Evolutionary conservation across 2,113 vertebrate genomes (phyloP).

Genomic region (Pyxicephalus adspersus): DNA sequence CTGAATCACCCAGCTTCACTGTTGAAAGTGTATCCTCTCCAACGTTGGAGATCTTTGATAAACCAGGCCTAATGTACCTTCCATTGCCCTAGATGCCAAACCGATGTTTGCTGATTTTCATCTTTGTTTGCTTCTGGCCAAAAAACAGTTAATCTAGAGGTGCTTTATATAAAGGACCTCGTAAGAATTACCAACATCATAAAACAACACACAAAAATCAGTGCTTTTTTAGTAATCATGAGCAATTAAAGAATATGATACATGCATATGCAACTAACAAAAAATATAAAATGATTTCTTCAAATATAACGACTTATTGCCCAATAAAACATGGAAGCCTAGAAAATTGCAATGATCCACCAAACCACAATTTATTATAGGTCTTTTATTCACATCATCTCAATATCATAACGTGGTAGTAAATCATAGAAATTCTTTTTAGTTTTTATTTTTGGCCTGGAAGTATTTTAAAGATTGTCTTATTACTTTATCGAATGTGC

Average conservation of each 20-base stretch:
- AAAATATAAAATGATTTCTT: neutral
- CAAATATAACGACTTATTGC: neutral
- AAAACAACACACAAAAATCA: no score
- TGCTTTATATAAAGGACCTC: no score
- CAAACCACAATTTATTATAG: slow-evolving; percentile 2
- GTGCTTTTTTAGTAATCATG: no score
- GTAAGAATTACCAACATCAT: no score
- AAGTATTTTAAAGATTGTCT: slow-evolving; percentile 28
- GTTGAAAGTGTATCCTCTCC: no score
- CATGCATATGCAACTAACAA: neutral
- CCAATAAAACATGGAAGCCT: neutral
- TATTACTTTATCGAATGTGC: slow-evolving; percentile 34
- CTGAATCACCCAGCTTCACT: no score
- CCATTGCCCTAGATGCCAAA: no score
- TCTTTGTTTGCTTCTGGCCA: no score
- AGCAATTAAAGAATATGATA: neutral
- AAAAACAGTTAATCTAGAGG: no score
- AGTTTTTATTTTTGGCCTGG: neutral
- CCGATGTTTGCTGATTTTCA: no score
- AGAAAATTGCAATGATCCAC: neutral
- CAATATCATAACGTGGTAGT: slow-evolving; percentile 9
- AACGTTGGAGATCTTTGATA: no score
- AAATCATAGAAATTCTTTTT: slow-evolving; percentile 21
- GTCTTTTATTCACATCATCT: slow-evolving; percentile 22
- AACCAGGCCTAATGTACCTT: no score